These are phyloP conservation scores for Hapalemur alaotrensis DNA, from an alignment of 2,797 vertebrate species.

Conservation along the genomic window DNA sequence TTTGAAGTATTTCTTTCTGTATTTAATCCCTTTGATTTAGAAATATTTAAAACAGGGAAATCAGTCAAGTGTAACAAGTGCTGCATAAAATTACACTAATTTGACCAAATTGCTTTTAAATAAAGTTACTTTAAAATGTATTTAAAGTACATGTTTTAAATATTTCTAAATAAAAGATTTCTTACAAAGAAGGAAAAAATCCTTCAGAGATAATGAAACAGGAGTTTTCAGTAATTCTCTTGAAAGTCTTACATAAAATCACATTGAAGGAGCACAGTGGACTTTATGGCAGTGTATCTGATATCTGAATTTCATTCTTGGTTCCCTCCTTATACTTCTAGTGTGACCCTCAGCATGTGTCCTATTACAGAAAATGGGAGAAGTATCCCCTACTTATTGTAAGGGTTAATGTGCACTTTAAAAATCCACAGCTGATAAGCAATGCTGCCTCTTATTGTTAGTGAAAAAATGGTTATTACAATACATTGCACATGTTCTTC, in stretches of 20 bases:
- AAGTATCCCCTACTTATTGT: not conserved
- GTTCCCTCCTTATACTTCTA: not conserved
- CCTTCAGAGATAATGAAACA: not conserved
- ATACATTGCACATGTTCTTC: not conserved
- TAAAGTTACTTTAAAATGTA: not conserved
- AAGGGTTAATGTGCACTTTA: not conserved
- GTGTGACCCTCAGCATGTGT: not conserved
- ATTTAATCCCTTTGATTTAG: not conserved
- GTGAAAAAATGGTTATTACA: not conserved
- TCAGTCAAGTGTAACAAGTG: constrained; percentile 4
- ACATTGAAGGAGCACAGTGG: not conserved
- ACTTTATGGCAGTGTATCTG: too few relatives aligned
- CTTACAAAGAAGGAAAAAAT: not conserved
- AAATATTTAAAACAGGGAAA: constrained; percentile 47
- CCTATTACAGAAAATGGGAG: not conserved
- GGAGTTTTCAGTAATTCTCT: not conserved
- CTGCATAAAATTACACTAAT: not conserved
- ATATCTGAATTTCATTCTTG: not conserved
- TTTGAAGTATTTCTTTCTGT: constrained; percentile 31
- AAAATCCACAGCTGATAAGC: not conserved
- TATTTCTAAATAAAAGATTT: not conserved
- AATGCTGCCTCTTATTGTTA: not conserved
- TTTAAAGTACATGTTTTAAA: not conserved
- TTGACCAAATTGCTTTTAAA: not conserved
- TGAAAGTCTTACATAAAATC: not conserved